A percentile compares a stretch with the other conserved stretches of the same genome.
Conservation (phyloP, 2,797 vertebrate species). For the Mycteria americana region DNA sequence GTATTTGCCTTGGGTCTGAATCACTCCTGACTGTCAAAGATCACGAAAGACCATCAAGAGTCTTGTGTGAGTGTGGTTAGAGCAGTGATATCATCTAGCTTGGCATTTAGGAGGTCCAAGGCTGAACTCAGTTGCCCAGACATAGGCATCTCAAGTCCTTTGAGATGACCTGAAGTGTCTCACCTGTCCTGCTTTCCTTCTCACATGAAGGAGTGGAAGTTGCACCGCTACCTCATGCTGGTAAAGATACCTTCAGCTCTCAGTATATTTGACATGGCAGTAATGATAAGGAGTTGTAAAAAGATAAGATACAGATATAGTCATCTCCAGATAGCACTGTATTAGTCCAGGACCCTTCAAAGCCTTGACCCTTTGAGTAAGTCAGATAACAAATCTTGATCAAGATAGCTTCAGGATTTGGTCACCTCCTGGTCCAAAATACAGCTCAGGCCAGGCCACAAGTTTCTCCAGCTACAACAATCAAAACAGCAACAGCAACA, state of each 20-base stretch:
- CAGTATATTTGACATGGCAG: fast-evolving
- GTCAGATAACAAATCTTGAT: not conserved
- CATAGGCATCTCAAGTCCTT: not conserved
- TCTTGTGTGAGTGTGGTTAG: not conserved
- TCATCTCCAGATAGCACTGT: not conserved
- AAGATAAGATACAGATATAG: not conserved
- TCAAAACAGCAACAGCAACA: not conserved
- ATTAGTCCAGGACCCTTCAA: not conserved
- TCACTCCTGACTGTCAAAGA: not conserved
- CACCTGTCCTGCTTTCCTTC: not conserved
- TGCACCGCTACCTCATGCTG: not conserved
- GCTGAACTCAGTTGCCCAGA: not conserved
- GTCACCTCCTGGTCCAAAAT: not conserved
- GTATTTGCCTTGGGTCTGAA: not conserved
- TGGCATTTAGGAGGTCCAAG: not conserved
- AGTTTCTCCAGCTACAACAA: not conserved
- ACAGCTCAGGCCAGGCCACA: not conserved
- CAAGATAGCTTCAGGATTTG: not conserved
- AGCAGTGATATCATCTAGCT: not conserved
- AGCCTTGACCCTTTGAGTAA: not conserved
- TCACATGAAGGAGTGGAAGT: not conserved
- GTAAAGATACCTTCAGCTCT: not conserved
- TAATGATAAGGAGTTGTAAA: not conserved
- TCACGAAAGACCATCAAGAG: not conserved
- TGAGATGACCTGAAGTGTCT: not conserved